Base-by-base conservation (phyloP, 2,888 invertebrate genomes). In the Drosophila cognata region DNA sequence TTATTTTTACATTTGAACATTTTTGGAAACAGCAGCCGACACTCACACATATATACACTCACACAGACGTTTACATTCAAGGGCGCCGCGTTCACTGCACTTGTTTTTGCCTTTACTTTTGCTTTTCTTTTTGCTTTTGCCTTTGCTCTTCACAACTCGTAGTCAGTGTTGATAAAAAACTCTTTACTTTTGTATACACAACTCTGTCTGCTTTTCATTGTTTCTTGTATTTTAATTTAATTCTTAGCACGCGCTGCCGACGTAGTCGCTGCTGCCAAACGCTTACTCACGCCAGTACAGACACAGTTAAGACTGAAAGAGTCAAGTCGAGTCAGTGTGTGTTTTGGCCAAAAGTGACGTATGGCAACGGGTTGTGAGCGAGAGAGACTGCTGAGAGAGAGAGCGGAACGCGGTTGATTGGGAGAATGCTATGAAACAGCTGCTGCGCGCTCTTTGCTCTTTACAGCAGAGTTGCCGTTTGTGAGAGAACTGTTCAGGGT, bases 321-420 rank as follows among this genome's bases (percentile, higher is more conserved):
- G 74, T 51, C 72, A 55, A 25, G 31, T 55, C 43, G 74, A 46
- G 25, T 71, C 36, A 59, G 77, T 67, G 63, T 67, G 65, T 80
- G 81, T 84, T 80, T 84, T 87, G 87, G 82, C 85, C 89, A 87
- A 87, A 79, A 81, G 84, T 81, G 87, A 74, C 73, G 82, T 71
- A 80, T 80, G 78, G 70, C 77, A 77, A 79, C 81, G 78, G 71
- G 74, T 78, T 71, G 66, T 21, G 43, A 50, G 76, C 60, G 63
- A 68, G 48, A 61, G 58, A 25, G 48, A 21, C 52, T 21, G 43
- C n/a, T 56, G 43, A 48, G 21, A 38, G 8, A 35, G 41, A 21
- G 21, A 21, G 21, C 46, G 21, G 21, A 46, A 21, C 7, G 25
- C 43, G 16, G 16, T 46, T 46, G 38, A 53, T 46, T 5, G 31